Evolutionary conservation across 2,888 invertebrate genomes (phyloP).

Genomic region (Megamerina dolium): DNA sequence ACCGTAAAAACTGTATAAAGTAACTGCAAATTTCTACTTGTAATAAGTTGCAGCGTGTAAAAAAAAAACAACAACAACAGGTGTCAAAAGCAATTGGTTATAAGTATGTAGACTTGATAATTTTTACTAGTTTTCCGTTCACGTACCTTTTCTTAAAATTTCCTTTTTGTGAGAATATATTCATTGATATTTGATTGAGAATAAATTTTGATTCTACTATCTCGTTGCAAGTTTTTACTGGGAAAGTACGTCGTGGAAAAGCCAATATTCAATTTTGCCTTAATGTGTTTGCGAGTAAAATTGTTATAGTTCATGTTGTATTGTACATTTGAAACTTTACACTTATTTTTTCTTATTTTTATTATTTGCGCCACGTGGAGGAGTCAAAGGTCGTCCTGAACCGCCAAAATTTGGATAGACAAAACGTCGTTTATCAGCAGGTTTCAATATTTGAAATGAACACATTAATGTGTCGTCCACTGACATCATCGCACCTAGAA

Average conservation of each 20-base stretch:
- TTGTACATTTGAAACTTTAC: slow-evolving; percentile 17
- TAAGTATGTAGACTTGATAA: too few relatives aligned
- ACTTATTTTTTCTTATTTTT: slow-evolving; percentile 92
- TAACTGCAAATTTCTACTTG: too few relatives aligned
- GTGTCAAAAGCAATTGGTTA: too few relatives aligned
- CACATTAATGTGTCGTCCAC: slow-evolving; percentile 99
- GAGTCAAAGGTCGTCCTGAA: slow-evolving; percentile 95
- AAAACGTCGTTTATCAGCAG: slow-evolving; percentile 98
- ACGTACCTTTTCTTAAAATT: too few relatives aligned
- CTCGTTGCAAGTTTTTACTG: too few relatives aligned
- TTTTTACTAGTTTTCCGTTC: too few relatives aligned
- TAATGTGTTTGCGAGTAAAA: not conserved
- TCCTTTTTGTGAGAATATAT: too few relatives aligned
- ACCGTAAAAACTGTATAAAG: too few relatives aligned
- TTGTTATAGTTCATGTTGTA: not conserved
- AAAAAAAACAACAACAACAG: too few relatives aligned
- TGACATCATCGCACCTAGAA: slow-evolving; percentile 87
- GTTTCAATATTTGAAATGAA: slow-evolving; percentile 94
- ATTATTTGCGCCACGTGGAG: slow-evolving; percentile 89
- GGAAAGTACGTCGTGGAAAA: slow-evolving; percentile 8
- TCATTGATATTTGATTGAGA: too few relatives aligned
- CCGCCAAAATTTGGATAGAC: slow-evolving; percentile 87
- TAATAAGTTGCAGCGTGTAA: too few relatives aligned
- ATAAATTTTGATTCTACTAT: too few relatives aligned
- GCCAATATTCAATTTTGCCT: slow-evolving; percentile 11